Evolutionary conservation across 2,888 invertebrate genomes (phyloP), one percentile per base, ranked within the genome.

Genomic region (Rambutsinella grinnellia): DNA sequence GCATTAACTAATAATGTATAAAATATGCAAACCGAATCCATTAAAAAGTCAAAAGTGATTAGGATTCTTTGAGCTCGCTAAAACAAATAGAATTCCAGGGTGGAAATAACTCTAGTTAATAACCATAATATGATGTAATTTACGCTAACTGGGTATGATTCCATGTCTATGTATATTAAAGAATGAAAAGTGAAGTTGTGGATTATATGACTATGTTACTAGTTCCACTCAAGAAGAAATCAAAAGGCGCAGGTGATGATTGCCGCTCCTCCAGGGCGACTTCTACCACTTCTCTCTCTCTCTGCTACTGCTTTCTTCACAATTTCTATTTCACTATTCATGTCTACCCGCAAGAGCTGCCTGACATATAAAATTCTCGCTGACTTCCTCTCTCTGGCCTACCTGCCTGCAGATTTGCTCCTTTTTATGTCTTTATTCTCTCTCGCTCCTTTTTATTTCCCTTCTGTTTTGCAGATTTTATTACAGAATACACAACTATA

Each of bases 201-300:
- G 76, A 69, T 75, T 76, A 76, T 76, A 69, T 76, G 57, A 75
- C 67, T 75, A 69, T 76, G 57, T 69, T 69, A 72, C 76, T 83
- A 84, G 83, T 82, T 82, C 83, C 82, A 62, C 83, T 82, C 81
- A 82, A 82, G 83, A 84, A 82, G 83, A 84, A 82, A 82, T 82
- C 82, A 67, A 84, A 84, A 84, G 83, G 83, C 68, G 68, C 68
- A 68, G 76, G 76, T 76, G 74, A 69, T 83, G 83, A 84, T 77
- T 79, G 63, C 79, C 75, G 80, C 78, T 81, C 79, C 79, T 77
- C 74, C 77, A 70, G 81, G 79, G 75, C 61, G 68, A 66, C 24
- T 66, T 74, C 72, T 72, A 62, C 67, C n/a, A 61, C 56, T 51
- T 49, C 68, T 47, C 56, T 58, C 61, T 24, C 68, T 61, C 62